phyloP scores from a whole-genome alignment of 2,113 vertebrate genomes.

The Raja brachyura region DNA sequence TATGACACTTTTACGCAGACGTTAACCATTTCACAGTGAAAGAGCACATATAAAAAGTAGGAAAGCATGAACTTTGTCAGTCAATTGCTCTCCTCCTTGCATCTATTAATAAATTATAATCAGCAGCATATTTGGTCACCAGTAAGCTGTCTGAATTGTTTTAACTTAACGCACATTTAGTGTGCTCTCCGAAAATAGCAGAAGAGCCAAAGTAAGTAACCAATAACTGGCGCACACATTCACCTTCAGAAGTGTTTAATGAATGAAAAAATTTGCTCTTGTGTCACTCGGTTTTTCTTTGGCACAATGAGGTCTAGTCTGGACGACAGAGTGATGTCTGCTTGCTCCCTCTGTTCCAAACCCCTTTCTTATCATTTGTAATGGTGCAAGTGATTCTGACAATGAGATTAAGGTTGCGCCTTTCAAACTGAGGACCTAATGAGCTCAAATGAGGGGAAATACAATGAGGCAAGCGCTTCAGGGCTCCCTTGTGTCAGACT shows the following conservation, averaged over 20 bases:
- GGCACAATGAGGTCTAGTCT: constrained; percentile 7
- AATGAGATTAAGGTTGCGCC: constrained; percentile 56
- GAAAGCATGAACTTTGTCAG: background rate
- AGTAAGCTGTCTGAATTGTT: background rate
- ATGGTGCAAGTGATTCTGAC: constrained; percentile 57
- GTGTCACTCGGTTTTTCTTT: background rate
- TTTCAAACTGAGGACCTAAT: constrained; percentile 70
- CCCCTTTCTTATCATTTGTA: constrained; percentile 62
- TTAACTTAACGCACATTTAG: background rate
- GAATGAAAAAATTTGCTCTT: background rate
- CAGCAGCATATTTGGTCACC: background rate
- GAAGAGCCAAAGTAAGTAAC: background rate
- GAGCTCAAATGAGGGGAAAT: constrained; percentile 60
- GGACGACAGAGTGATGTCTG: constrained; percentile 49
- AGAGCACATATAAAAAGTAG: background rate
- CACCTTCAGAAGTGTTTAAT: background rate
- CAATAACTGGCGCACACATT: background rate
- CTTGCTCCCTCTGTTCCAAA: constrained; percentile 54
- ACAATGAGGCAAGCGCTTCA: constrained; percentile 60
- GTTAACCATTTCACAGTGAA: background rate
- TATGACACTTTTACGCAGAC: background rate
- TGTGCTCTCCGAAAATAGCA: background rate
- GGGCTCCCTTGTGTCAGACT: constrained; percentile 52
- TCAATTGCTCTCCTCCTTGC: background rate
- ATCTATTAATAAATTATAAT: background rate